phyloP scores from a whole-genome alignment of 1,140 invertebrate genomes.

The Bombus cullumanus region DNA sequence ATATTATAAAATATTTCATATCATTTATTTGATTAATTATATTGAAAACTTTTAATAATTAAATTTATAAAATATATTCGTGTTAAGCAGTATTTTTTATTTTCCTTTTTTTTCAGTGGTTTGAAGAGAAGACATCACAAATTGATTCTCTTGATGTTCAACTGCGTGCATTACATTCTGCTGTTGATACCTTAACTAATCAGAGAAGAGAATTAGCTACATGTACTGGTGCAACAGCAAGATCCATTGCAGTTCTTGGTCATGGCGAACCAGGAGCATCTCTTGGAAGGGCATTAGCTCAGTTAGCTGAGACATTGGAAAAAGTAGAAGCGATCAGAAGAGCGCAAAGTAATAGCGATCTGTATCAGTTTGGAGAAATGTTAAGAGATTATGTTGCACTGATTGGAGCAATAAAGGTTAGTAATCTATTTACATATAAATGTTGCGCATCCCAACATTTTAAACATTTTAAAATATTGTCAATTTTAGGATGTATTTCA shows the following conservation, averaged over 20 bases:
- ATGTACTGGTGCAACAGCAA: conserved; percentile 91
- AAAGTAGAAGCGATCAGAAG: conserved; percentile 92
- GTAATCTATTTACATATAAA: conserved; percentile 13
- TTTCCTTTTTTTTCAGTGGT: conserved; percentile 90
- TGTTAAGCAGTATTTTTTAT: conserved; percentile 17
- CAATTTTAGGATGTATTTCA: conserved; percentile 94
- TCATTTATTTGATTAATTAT: background rate
- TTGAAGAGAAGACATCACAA: conserved; percentile 97
- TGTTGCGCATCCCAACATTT: background rate
- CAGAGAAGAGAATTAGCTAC: conserved; percentile 93
- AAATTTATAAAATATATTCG: conserved; percentile 24
- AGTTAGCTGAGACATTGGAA: conserved; percentile 93
- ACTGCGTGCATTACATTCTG: conserved; percentile 93
- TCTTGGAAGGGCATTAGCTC: conserved; percentile 95
- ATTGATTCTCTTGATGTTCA: conserved; percentile 96
- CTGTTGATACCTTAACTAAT: conserved; percentile 93
- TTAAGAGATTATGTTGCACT: conserved; percentile 98
- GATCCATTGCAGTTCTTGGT: conserved; percentile 95
- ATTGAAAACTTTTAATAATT: background rate
- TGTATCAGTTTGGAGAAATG: conserved; percentile 95
- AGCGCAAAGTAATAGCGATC: conserved; percentile 97
- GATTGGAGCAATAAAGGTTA: conserved; percentile 94
- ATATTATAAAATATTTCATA: background rate
- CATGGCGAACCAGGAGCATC: conserved; percentile 98
- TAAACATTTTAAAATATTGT: conserved; percentile 1